Evolutionary conservation across 2,113 vertebrate species (phyloP).

Genomic region (Aspidoscelis tigris): DNA sequence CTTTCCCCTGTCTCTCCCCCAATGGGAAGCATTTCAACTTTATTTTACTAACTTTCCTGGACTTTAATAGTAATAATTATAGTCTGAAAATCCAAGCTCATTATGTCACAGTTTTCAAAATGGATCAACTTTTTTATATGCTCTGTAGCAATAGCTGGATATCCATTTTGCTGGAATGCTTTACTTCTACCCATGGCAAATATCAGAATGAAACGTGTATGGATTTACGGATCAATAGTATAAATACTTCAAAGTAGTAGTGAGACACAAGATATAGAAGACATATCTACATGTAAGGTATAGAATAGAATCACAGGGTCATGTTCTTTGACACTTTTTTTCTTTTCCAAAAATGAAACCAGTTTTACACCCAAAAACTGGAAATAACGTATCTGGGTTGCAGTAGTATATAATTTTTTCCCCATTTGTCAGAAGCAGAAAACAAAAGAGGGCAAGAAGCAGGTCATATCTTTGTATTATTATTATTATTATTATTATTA

Average conservation of each 20-base stretch:
- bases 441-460: background rate
- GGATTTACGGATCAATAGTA: constrained; percentile 22
- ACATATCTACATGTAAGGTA: constrained; percentile 29
- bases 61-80: background rate
- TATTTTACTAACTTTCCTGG: constrained; percentile 23
- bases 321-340: constrained; percentile 10
- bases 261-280: constrained; percentile 12
- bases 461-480: background rate
- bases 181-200: constrained; percentile 20
- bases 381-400: constrained; percentile 1
- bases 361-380: constrained; percentile 5
- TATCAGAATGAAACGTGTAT: constrained; percentile 21
- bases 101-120: constrained; percentile 23
- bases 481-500: too few species aligned
- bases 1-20: background rate
- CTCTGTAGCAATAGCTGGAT: constrained; percentile 42
- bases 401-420: background rate
- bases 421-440: constrained; percentile 27
- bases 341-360: background rate
- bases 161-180: constrained; percentile 43
- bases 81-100: background rate
- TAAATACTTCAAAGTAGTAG: constrained; percentile 32
- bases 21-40: constrained; percentile 2
- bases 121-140: constrained; percentile 20
- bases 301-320: constrained; percentile 38